Evolutionary conservation across 2,113 vertebrate genomes (phyloP).

Genomic region (Eudyptes chrysolophus): DNA sequence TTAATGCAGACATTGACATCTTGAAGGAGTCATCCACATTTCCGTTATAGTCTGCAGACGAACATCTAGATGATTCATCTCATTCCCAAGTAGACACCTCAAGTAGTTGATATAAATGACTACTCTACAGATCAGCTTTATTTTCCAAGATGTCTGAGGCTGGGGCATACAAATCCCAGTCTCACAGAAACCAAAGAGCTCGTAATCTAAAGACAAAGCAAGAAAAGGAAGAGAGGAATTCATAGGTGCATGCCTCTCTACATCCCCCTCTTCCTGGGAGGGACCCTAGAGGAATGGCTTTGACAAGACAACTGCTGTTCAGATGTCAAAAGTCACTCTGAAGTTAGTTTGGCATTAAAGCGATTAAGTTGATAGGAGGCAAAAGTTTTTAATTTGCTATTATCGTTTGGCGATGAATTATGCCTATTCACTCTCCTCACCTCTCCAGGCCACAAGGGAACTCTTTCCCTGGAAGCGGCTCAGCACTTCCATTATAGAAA

Average conservation of each 20-base stretch:
- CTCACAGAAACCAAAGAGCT: neutral
- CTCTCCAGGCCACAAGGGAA: neutral
- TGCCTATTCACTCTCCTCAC: neutral
- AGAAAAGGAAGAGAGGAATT: neutral
- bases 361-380: neutral
- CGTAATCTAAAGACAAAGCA: neutral
- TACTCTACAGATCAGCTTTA: neutral
- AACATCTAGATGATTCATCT: neutral
- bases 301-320: neutral
- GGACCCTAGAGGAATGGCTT: fast-evolving
- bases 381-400: neutral
- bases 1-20: neutral
- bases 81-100: neutral
- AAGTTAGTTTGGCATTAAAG: neutral
- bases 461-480: neutral
- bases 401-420: neutral
- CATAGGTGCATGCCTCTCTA: fast-evolving
- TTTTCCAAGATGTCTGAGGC: neutral
- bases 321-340: neutral
- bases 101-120: neutral
- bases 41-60: neutral
- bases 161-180: neutral
- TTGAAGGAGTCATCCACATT: neutral
- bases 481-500: neutral
- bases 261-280: neutral